A percentile compares a stretch with the other conserved stretches of the same genome.
phyloP scores from a whole-genome alignment of 2,113 vertebrate species.

The Ameiurus melas region DNA sequence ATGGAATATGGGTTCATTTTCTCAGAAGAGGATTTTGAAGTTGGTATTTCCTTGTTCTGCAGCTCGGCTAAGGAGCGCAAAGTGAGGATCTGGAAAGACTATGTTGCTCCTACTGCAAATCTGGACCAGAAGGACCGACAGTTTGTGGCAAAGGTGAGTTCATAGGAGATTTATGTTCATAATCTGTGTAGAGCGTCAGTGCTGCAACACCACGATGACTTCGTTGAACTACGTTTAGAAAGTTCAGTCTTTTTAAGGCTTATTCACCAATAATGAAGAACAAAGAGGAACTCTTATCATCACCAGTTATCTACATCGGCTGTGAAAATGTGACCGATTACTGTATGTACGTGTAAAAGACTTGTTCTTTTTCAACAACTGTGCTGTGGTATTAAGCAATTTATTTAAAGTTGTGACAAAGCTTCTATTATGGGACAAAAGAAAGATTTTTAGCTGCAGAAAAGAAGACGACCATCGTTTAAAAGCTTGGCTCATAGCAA shows the following conservation, averaged over 20 bases:
- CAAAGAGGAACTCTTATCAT: no score
- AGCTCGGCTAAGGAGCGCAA: slow-evolving; percentile 95
- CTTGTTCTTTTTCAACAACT: no score
- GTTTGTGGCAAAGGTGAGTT: slow-evolving; percentile 93
- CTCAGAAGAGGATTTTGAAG: neutral
- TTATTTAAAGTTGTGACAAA: neutral
- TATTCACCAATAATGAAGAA: neutral
- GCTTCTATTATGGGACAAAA: neutral
- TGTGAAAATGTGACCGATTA: no score
- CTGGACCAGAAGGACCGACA: slow-evolving; percentile 97
- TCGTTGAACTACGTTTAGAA: no score
- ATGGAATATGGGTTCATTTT: neutral
- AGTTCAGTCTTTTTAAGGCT: neutral
- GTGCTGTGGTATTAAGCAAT: neutral
- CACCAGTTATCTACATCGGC: no score
- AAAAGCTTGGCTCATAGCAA: neutral
- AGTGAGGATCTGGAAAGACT: slow-evolving; percentile 96
- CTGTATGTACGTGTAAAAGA: no score
- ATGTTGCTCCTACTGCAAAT: slow-evolving; percentile 94
- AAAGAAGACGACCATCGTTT: neutral
- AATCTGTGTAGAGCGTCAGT: no score
- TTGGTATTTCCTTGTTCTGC: neutral
- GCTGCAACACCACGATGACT: no score
- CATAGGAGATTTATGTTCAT: neutral
- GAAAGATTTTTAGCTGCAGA: neutral